Percentiles rank a stretch among this genome's conserved stretches.
These are phyloP conservation scores for Helogale parvula DNA, from an alignment of 2,113 vertebrate genomes.

Conservation along the genomic window DNA sequence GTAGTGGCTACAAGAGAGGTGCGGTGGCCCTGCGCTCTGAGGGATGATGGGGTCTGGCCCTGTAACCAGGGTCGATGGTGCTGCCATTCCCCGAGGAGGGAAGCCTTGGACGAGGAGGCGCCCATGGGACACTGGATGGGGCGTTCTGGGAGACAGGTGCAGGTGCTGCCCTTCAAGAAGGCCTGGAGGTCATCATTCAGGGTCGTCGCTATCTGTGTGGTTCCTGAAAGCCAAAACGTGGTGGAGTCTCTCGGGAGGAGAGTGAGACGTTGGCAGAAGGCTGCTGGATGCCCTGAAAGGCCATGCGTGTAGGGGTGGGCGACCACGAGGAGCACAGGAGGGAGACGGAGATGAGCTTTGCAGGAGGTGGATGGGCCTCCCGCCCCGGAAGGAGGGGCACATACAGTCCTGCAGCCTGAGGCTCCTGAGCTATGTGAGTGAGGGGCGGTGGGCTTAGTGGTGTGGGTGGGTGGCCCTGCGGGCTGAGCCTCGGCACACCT, in stretches of 20 bases:
- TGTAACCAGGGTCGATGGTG: no score
- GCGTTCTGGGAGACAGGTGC: background rate
- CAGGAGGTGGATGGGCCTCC: background rate
- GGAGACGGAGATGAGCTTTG: background rate
- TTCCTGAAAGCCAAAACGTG: background rate
- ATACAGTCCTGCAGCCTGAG: background rate
- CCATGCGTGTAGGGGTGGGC: fast-evolving
- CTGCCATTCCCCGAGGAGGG: background rate
- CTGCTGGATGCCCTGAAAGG: background rate
- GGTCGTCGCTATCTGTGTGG: background rate
- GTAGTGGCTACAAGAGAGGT: background rate
- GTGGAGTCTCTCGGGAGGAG: background rate
- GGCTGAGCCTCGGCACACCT: background rate
- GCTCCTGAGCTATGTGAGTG: background rate
- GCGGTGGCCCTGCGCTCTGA: background rate
- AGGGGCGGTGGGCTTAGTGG: background rate
- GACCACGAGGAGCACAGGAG: background rate
- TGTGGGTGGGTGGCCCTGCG: background rate
- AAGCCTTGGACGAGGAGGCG: background rate
- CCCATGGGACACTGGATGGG: no score
- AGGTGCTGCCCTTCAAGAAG: background rate
- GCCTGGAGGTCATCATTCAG: background rate
- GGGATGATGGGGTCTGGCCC: background rate
- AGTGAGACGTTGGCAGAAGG: background rate
- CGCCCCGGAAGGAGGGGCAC: background rate